These are phyloP conservation scores for Cerastis leucographa DNA, from an alignment of 2,888 invertebrate genomes.

Conservation along the genomic window DNA sequence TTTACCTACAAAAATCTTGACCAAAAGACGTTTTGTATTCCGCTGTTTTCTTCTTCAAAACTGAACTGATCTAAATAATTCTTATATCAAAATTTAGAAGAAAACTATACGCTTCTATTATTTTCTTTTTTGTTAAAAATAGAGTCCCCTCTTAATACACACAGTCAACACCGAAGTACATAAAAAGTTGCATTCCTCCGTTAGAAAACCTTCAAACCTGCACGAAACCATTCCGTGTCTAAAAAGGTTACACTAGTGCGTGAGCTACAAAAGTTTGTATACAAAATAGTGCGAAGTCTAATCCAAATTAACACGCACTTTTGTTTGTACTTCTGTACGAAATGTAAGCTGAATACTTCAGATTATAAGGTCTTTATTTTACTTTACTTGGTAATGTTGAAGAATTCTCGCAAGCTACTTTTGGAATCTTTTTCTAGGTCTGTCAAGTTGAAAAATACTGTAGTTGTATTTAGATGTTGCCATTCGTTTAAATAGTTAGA, in stretches of 20 bases:
- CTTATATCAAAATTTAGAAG: too few species aligned
- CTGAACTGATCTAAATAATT: too few species aligned
- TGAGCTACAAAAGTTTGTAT: conserved; percentile 45
- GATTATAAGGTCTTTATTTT: conserved; percentile 17
- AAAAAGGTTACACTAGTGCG: conserved; percentile 46
- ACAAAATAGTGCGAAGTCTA: conserved; percentile 51
- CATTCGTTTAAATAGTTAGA: too few species aligned
- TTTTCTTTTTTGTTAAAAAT: too few species aligned
- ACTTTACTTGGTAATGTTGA: neutral
- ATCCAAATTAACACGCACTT: conserved; percentile 56
- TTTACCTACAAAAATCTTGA: too few species aligned
- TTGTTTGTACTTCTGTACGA: conserved; percentile 43
- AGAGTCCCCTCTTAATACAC: too few species aligned
- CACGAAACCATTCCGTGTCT: conserved; percentile 44
- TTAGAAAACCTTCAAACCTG: conserved; percentile 21
- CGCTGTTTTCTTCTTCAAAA: too few species aligned
- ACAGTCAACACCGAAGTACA: neutral
- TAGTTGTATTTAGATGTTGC: too few species aligned
- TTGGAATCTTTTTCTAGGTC: neutral
- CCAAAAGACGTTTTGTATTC: too few species aligned
- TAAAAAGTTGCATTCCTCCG: conserved; percentile 21
- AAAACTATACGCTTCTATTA: too few species aligned
- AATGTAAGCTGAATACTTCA: conserved; percentile 26
- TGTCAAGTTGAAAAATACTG: neutral
- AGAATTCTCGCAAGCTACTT: neutral